phyloP scores from a whole-genome alignment of 2,888 invertebrate species.

The Epistrophella euchroma region DNA sequence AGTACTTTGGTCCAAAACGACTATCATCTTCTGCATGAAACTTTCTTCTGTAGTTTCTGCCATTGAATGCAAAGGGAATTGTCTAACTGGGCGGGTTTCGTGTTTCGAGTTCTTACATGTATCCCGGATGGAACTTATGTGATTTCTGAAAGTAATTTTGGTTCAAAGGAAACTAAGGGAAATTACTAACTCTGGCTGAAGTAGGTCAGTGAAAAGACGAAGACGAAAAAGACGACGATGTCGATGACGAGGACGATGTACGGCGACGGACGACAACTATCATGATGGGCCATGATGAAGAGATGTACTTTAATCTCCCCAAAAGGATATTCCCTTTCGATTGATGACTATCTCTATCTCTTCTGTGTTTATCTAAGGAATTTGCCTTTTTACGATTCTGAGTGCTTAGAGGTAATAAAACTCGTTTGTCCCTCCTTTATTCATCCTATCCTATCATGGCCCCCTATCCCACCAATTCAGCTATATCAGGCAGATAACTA shows the following conservation, averaged over 20 bases:
- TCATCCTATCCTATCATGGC: not conserved
- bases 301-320: slow-evolving; percentile 27
- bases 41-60: slow-evolving; percentile 1
- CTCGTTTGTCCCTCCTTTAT: slow-evolving; percentile 25
- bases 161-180: slow-evolving; percentile 39
- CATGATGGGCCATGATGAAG: slow-evolving; percentile 16
- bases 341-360: slow-evolving; percentile 66
- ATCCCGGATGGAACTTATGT: slow-evolving; percentile 32
- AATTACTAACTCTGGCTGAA: slow-evolving; percentile 25
- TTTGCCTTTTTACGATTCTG: slow-evolving; percentile 62
- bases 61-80: slow-evolving; percentile 31
- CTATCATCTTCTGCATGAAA: slow-evolving; percentile 33
- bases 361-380: slow-evolving; percentile 61
- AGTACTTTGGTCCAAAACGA: slow-evolving; percentile 39
- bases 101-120: not conserved
- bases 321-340: slow-evolving; percentile 52
- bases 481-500: not conserved
- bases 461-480: not conserved
- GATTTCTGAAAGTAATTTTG: slow-evolving; percentile 45
- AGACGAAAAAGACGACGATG: not conserved
- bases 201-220: slow-evolving; percentile 27
- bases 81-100: slow-evolving; percentile 27
- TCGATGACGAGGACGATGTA: not conserved
- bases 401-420: slow-evolving; percentile 54
- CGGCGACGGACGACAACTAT: not conserved